These are phyloP conservation scores for Oscheius myriophilus DNA, from an alignment of 2,888 invertebrate genomes.

Conservation along the genomic window DNA sequence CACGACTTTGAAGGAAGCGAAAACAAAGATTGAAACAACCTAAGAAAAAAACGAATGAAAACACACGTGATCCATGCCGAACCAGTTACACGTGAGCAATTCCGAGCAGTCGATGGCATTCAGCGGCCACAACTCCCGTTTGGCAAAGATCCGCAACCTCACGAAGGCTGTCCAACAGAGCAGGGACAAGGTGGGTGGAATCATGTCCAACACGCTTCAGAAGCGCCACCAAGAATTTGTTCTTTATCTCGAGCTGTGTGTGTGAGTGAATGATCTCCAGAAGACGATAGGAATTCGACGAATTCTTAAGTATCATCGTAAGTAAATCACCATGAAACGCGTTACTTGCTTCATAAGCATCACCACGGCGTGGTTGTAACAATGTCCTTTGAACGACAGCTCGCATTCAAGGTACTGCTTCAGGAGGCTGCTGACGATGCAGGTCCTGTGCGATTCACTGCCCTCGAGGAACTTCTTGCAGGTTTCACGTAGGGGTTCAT, in stretches of 20 bases:
- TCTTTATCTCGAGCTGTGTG: conserved; percentile 60
- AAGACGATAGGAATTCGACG: conserved; percentile 51
- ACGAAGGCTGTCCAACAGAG: conserved; percentile 49
- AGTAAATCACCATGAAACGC: conserved; percentile 1
- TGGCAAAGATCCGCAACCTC: conserved; percentile 59
- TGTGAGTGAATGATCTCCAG: conserved; percentile 69
- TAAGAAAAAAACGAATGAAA: too few species aligned
- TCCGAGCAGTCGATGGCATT: conserved; percentile 48
- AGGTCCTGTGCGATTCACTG: conserved; percentile 27
- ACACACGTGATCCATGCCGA: too few species aligned
- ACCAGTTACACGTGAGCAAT: too few species aligned
- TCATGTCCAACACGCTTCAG: conserved; percentile 37
- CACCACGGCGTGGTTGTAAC: conserved; percentile 56
- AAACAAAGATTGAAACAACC: too few species aligned
- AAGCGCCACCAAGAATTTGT: conserved; percentile 52
- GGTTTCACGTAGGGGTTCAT: conserved; percentile 38
- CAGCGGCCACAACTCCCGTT: conserved; percentile 48
- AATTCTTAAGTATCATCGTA: conserved; percentile 35
- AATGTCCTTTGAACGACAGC: conserved; percentile 55
- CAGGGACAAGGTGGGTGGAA: conserved; percentile 37
- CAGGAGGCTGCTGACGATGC: conserved; percentile 46
- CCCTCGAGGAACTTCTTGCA: conserved; percentile 22
- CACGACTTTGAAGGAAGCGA: too few species aligned
- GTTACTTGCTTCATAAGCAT: conserved; percentile 46
- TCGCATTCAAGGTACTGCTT: conserved; percentile 50